Evolutionary conservation across 92 coral and sea anemone genomes (phyloP).

Genomic region (Montipora capitata): DNA sequence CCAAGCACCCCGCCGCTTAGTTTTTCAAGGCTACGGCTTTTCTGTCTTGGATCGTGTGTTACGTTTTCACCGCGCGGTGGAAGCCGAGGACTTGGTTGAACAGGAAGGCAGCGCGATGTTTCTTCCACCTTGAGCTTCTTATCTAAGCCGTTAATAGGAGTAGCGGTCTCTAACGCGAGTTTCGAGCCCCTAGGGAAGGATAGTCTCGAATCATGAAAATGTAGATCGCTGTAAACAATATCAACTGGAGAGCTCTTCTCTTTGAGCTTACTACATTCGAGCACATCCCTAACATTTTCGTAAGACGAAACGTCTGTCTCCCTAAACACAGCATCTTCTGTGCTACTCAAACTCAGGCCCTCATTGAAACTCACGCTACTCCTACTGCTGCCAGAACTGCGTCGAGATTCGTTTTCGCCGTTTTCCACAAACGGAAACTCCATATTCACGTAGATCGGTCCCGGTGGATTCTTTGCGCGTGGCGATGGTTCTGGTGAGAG

Average conservation of each 20-base stretch:
- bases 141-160: constrained; percentile 14
- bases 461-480: constrained; percentile 39
- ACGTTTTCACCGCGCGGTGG: constrained; percentile 51
- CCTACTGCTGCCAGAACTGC: constrained; percentile 78
- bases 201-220: constrained; percentile 32
- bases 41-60: constrained; percentile 67
- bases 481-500: constrained; percentile 79
- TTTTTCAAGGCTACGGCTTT: constrained; percentile 73
- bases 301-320: constrained; percentile 70
- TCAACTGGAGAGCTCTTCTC: constrained; percentile 87
- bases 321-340: constrained; percentile 69
- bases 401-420: constrained; percentile 75
- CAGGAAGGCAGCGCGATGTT: constrained; percentile 73
- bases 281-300: constrained; percentile 77
- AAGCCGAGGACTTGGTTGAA: constrained; percentile 56
- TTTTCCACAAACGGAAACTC: constrained; percentile 74
- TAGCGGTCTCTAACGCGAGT: constrained; percentile 44
- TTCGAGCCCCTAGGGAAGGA: not conserved
- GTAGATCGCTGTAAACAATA: constrained; percentile 95
- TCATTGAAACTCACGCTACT: constrained; percentile 69
- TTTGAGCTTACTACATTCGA: constrained; percentile 53
- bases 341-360: constrained; percentile 62
- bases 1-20: constrained; percentile 79
- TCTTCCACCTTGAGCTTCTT: not conserved
- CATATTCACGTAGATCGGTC: constrained; percentile 80